Base-by-base conservation (phyloP, 1,140 invertebrate genomes). In the Nixonia krombeini region DNA sequence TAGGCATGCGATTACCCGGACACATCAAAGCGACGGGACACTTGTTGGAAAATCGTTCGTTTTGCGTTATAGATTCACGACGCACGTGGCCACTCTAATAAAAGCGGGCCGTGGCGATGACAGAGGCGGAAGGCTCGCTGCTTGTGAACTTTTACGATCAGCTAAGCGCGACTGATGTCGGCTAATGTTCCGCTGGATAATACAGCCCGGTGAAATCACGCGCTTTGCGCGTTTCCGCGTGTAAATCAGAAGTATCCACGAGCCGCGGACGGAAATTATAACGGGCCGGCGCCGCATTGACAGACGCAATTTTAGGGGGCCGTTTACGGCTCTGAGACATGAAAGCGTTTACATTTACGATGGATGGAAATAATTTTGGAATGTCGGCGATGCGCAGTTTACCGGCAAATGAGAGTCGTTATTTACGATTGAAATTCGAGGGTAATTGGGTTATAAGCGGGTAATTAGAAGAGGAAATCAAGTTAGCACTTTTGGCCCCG, bases 121-220 rank as follows among this genome's bases (percentile, higher is more conserved):
- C 70, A 71, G 68, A 72, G 69, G 33, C 62, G 71, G 67, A 72
- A 70, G 52, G 29, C 17, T 18, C 15, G 18, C 17, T 37, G 52
- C 56, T 45, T 52, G 56, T 64, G 47, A 70, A 71, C 44, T 70
- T 76, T 74, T 72, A 76, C 67, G 72, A 73, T 70, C 67, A 25
- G 47, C 46, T 57, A 44, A 26, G 51, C 41, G 64, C 44, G 64
- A 67, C 56, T 67, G 56, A 58, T 66, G 53, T 49, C 35, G 29
- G 50, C 51, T 46, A 47, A 55, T 68, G 53, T 59, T 56, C 46
- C 13, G 47, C 58, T 40, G 61, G 64, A 70, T 75, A 64, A 74
- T 75, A 75, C 63, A 46, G 51, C 40, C 57, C 67, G 69, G 76
- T 76, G 72, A 79, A 79, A 70, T 56, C 64, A 49, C 41, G 67